Base-by-base conservation (phyloP, 1,140 invertebrate genomes). In the Orius laevigatus region DNA sequence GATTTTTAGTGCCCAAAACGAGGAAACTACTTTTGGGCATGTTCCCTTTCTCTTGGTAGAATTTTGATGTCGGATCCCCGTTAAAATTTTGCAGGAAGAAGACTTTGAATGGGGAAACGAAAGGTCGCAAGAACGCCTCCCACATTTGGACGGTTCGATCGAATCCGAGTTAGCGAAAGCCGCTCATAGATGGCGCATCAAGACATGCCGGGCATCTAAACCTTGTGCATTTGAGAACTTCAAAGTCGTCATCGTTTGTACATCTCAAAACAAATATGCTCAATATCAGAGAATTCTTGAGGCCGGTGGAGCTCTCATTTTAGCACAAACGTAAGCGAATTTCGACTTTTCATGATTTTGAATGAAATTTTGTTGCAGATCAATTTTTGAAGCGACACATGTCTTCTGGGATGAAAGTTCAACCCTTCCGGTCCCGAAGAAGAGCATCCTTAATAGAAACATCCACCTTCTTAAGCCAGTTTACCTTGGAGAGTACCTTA, bases 91-190 rank as follows among this genome's bases (percentile, higher is more conserved):
- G 15, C 56, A 88, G 76, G 84, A 91, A 60, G 77, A 83, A 55
- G 65, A 73, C 4, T 84, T 69, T 62, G 82, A 85, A 60, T 84
- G 78, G 73, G 81, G 81, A 1, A 84, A 83, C 61, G 74, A 76
- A 0, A 43, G 40, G 9, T 55, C 38, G 2, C 45, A 43, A 61
- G 64, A 50, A 72, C 74, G 11, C 55, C 62, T 11, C 60, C 62
- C 44, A 18, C 61, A 71, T 1, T 72, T 76, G 0, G 38, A 60
- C 0, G 64, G 57, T 10, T 57, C 66, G 33, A 62, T 62, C 0
- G 76, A 75, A 55, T 64, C 62, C 34, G 55, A 62, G 9, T 68
- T 74, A 31, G 72, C 73, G 1, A 61, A 61, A 1, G 40, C 38
- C 10, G 74, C 72, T 5, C 63, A 79, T 58, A 73, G 71, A 40